Conservation (phyloP, 92 coral and sea anemone species). For the Palythoa caribaeorum region DNA sequence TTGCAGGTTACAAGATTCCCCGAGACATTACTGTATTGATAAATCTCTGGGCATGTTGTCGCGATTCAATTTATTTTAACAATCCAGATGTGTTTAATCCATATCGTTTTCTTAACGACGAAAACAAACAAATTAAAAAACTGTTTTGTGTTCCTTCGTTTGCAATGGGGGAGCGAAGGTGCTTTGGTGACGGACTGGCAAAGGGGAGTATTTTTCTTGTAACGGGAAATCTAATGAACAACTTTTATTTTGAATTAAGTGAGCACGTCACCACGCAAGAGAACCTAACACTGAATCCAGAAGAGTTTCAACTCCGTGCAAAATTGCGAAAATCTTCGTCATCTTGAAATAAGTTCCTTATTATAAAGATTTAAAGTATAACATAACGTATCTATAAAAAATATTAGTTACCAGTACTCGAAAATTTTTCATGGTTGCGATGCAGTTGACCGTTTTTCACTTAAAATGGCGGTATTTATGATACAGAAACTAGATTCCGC, state of each 20-base stretch:
- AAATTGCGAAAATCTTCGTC: background rate
- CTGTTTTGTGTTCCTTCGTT: constrained; percentile 55
- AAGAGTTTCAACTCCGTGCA: constrained; percentile 51
- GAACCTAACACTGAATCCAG: constrained; percentile 42
- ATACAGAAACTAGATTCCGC: too few species aligned
- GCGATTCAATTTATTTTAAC: constrained; percentile 53
- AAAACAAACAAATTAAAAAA: constrained; percentile 1
- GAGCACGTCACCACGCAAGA: constrained; percentile 41
- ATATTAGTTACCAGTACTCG: too few species aligned
- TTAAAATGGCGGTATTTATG: too few species aligned
- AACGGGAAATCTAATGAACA: constrained; percentile 48
- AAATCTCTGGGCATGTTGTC: constrained; percentile 64
- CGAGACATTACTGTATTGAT: constrained; percentile 65
- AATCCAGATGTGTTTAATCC: constrained; percentile 68
- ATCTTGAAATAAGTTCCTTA: background rate
- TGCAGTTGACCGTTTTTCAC: too few species aligned
- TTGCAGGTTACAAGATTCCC: constrained; percentile 62
- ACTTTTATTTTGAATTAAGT: constrained; percentile 54
- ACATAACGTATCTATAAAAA: background rate
- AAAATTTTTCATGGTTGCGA: too few species aligned
- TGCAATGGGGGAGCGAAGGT: constrained; percentile 70
- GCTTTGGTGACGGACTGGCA: constrained; percentile 64
- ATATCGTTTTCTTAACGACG: constrained; percentile 58
- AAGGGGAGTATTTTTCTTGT: constrained; percentile 53
- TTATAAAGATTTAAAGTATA: background rate